These are phyloP conservation scores for Malaclemys terrapin DNA, from an alignment of 2,113 vertebrate genomes.

Conservation along the genomic window DNA sequence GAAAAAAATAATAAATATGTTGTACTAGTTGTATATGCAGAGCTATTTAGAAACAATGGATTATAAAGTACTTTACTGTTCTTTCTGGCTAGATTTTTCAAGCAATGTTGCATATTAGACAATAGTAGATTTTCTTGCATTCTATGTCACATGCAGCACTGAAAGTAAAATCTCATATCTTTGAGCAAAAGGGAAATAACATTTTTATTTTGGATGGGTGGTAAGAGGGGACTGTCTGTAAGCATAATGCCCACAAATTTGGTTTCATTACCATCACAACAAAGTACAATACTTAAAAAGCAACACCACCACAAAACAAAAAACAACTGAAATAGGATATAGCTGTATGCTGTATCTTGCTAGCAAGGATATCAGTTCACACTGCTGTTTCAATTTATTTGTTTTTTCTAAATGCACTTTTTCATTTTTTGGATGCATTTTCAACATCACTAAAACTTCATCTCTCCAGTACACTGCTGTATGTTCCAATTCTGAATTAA, in stretches of 20 bases:
- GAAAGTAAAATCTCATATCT: not conserved
- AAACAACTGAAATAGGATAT: not conserved
- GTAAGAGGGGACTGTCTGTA: not conserved
- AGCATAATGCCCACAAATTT: not conserved
- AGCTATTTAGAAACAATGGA: not conserved
- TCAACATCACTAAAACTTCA: not conserved
- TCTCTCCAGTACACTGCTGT: accelerated
- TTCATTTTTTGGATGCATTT: not conserved
- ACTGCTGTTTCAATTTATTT: not conserved
- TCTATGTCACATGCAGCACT: not conserved
- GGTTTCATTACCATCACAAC: not conserved
- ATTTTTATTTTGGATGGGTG: not conserved
- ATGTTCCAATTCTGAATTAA: not conserved
- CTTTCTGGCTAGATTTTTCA: not conserved
- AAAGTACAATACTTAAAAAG: not conserved
- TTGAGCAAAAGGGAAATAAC: not conserved
- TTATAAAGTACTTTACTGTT: not conserved
- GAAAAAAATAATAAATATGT: not conserved
- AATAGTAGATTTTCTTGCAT: not conserved
- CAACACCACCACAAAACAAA: not conserved
- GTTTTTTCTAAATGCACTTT: not conserved
- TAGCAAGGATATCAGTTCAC: not conserved
- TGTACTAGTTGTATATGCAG: not conserved
- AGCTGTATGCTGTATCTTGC: not conserved
- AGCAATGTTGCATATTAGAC: not conserved